These are phyloP conservation scores for Hippocampus zosterae DNA, from an alignment of 2,113 vertebrate genomes.

Conservation along the genomic window DNA sequence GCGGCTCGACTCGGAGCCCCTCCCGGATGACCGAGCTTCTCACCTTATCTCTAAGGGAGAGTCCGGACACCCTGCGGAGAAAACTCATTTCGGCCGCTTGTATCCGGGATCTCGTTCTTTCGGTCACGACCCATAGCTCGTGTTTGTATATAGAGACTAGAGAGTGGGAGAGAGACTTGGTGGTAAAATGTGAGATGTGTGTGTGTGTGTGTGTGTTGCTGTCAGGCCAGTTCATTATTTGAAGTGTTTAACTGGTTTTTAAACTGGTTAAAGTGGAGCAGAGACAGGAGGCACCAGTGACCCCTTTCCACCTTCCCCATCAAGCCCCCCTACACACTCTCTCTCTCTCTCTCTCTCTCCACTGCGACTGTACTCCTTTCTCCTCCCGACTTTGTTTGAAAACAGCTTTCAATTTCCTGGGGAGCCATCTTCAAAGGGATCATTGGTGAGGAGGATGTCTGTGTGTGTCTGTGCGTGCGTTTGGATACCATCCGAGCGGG, in stretches of 20 bases:
- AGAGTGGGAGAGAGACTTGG: too few species aligned
- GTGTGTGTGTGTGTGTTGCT: too few species aligned
- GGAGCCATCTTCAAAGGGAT: slow-evolving; percentile 64
- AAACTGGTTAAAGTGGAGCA: background rate
- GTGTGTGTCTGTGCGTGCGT: background rate
- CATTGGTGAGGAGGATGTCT: slow-evolving; percentile 30
- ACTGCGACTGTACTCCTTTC: slow-evolving; percentile 24
- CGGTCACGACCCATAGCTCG: too few species aligned
- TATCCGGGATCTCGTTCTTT: too few species aligned
- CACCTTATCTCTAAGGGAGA: too few species aligned
- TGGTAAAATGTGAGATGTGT: too few species aligned
- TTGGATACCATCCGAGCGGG: slow-evolving; percentile 24
- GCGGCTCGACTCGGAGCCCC: too few species aligned
- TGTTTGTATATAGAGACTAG: too few species aligned
- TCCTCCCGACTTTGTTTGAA: slow-evolving; percentile 64
- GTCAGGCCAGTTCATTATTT: background rate
- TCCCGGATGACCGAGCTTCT: too few species aligned
- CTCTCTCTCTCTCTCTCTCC: slow-evolving; percentile 16
- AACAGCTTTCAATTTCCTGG: slow-evolving; percentile 77
- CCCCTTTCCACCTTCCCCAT: slow-evolving; percentile 23
- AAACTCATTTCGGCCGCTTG: too few species aligned
- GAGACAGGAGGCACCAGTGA: background rate
- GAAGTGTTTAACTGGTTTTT: background rate
- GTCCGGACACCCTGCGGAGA: too few species aligned
- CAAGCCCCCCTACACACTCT: slow-evolving; percentile 2